phyloP scores from a whole-genome alignment of 2,113 vertebrate species.

The Cryptotis parvus region DNA sequence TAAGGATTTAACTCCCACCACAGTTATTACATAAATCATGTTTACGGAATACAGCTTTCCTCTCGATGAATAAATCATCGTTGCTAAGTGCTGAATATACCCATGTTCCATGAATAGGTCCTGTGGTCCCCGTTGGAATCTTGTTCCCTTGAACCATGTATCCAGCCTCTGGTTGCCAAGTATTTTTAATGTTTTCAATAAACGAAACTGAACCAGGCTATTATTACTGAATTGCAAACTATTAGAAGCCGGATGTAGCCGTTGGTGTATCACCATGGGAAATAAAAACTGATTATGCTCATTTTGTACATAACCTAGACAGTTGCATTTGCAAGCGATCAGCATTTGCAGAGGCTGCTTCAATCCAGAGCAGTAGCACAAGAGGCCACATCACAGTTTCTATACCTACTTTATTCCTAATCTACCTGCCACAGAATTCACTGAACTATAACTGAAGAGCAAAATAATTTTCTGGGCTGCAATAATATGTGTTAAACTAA shows the following conservation, averaged over 20 bases:
- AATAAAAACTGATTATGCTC: slow-evolving; percentile 84
- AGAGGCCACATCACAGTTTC: neutral
- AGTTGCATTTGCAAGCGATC: slow-evolving; percentile 76
- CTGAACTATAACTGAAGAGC: neutral
- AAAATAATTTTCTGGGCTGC: neutral
- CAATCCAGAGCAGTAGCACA: slow-evolving; percentile 50
- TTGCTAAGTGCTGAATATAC: slow-evolving; percentile 45
- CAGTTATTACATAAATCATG: slow-evolving; percentile 49
- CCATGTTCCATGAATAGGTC: slow-evolving; percentile 53
- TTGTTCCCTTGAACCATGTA: slow-evolving; percentile 74
- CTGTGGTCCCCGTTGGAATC: slow-evolving; percentile 59
- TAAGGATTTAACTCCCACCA: slow-evolving; percentile 14
- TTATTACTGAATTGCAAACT: slow-evolving; percentile 83
- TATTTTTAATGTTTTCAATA: slow-evolving; percentile 83
- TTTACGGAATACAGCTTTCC: slow-evolving; percentile 51
- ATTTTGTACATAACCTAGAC: slow-evolving; percentile 79
- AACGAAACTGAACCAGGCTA: slow-evolving; percentile 83
- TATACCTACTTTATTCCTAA: neutral
- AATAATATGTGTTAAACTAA: neutral
- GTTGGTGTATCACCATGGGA: slow-evolving; percentile 82
- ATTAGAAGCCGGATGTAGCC: slow-evolving; percentile 79
- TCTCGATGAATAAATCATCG: slow-evolving; percentile 70
- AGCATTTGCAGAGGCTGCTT: slow-evolving; percentile 51
- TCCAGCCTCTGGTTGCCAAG: slow-evolving; percentile 79
- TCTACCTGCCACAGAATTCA: neutral